Base-by-base conservation (phyloP, 2,113 vertebrate species). In the Notarius quadriscutis region DNA sequence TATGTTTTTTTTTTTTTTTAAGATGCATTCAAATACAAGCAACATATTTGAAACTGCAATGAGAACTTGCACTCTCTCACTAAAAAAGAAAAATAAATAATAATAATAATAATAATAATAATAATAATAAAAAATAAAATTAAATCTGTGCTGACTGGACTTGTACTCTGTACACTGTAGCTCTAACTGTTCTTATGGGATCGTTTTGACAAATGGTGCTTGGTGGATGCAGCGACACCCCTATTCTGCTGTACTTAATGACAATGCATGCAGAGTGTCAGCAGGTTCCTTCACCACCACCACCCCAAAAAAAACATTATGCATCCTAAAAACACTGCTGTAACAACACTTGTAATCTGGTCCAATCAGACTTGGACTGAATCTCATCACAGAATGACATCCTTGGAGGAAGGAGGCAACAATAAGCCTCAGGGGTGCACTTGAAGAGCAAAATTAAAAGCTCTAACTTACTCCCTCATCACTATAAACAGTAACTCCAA, bases 391-490 rank as follows among this genome's bases (percentile, higher is more conserved):
- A 20, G 57, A 77, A 41, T 84, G 57, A 87, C 48, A 81, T 69
- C 30, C 62, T 85, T 15, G 71, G 83, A 75, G 75, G 77, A 65
- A 74, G 80, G 51, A 89, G 83, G 83, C 86, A 63, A 60, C 27
- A 87, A 87, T 62, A 86, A 85, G 79, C 84, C 84, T 87, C 72
- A 6, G 74, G 86, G 53, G 62, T 86, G 84, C 79, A 86, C 79
- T 86, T 90, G 78, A 83, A 75, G 81, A 87, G 79, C 81, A 85
- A 67, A 89, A 89, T 87, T 78, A 87, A 89, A 89, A 87, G 57
- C 84, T 88, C 30, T 25, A 69, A 87, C 83, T 79, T 58, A 71
- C 60, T 82, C 79, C 80, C 53, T 85, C 10, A 22, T 63, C 55
- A 83, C 53, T 78, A 67, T 83, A 30, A 80, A 55, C 79, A 80